Evolutionary conservation across 1,140 invertebrate species (phyloP), one percentile per base, ranked within the genome.

Genomic region (Planococcus citri): DNA sequence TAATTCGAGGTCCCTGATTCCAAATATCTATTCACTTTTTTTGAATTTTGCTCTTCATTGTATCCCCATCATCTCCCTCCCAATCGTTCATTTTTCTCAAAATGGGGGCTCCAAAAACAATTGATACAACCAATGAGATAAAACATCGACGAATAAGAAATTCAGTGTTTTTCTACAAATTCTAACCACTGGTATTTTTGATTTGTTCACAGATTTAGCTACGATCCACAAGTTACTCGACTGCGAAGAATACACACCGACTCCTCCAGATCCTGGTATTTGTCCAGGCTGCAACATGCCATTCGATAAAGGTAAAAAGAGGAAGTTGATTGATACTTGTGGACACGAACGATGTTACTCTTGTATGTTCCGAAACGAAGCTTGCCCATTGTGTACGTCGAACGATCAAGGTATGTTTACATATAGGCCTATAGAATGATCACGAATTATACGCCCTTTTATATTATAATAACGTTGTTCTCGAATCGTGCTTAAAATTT

Each of bases 291-390:
- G 89, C 81, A 87, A 89, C 78, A 92, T 94, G 86, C 92, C 92
- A 72, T 95, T 94, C 82, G 92, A 95, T 80, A 92, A 93, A 80
- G 92, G 92, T 79, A 95, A 94, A 80, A 94, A 94, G 80, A 85
- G 94, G 78, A 89, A 91, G 77, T 82, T 97, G 74, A 94, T 94
- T 77, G 94, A 95, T 80, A 88, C 90, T 69, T 97, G 93, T 80
- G 92, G 93, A 72, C 94, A 95, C 83, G 92, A 94, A 77, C 82
- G 92, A 60, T 95, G 93, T 80, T 95, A 95, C 82, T 88, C 90
- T 72, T 96, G 93, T 79, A 88, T 95, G 84, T 94, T 94, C 81
- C 87, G 87, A 74, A 92, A 88, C 80, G 92, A 95, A 78, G 83
- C 86, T 27, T 95, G 93, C 78, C 91, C 92, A n/a, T 83, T 94